phyloP scores from a whole-genome alignment of 2,113 vertebrate species.

The Paraplagusia blochii region DNA sequence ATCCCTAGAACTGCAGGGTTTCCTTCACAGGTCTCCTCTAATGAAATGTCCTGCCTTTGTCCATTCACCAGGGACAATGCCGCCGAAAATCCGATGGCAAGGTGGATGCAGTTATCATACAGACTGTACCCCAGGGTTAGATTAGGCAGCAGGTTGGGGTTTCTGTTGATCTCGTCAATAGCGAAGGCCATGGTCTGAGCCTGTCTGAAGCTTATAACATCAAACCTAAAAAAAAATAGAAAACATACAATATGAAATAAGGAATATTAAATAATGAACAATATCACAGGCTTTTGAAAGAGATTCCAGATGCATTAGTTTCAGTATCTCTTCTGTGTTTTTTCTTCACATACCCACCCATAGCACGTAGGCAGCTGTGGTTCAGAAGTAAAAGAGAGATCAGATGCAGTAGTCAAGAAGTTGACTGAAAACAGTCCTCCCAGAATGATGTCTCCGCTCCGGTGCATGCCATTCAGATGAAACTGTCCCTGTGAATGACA shows the following conservation, averaged over 20 bases:
- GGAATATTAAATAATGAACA: too few relatives aligned
- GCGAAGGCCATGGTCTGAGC: constrained; percentile 54
- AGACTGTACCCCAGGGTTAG: constrained; percentile 53
- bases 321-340: too few relatives aligned
- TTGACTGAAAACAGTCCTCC: constrained; percentile 51
- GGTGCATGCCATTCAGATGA: constrained; percentile 47
- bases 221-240: constrained; percentile 39
- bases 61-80: constrained; percentile 44
- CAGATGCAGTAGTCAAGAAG: constrained; percentile 33
- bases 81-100: constrained; percentile 44
- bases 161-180: constrained; percentile 47
- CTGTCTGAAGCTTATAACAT: constrained; percentile 42
- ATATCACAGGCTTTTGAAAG: not conserved
- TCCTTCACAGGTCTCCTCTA: constrained; percentile 40
- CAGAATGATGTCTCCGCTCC: constrained; percentile 44
- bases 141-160: constrained; percentile 33
- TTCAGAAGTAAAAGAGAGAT: constrained; percentile 35
- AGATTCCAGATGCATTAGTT: too few relatives aligned
- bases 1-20: constrained; percentile 46
- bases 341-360: constrained; percentile 27
- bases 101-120: constrained; percentile 47
- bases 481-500: constrained; percentile 41
- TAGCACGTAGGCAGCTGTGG: constrained; percentile 42
- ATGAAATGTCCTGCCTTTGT: constrained; percentile 30
- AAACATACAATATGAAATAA: not conserved